Percentiles rank a stretch among this genome's conserved stretches.
phyloP scores from a whole-genome alignment of 2,888 invertebrate species.

The Serripes groenlandicus region DNA sequence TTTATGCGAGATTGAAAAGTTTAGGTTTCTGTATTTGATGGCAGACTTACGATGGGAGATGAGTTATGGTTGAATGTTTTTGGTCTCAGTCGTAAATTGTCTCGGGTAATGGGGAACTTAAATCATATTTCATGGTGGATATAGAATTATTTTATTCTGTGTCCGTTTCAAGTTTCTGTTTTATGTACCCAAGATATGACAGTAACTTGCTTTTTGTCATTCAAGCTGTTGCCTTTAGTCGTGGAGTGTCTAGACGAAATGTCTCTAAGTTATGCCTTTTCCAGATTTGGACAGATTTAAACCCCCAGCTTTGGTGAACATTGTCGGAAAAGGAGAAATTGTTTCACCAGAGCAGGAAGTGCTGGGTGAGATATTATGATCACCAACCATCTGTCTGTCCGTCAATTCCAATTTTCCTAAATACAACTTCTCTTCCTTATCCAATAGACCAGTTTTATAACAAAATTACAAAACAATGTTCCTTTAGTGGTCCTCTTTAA shows the following conservation, averaged over 20 bases:
- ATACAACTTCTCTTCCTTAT: no score
- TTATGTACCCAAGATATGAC: conserved; percentile 7
- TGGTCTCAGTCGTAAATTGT: conserved; percentile 17
- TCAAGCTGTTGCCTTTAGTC: conserved; percentile 11
- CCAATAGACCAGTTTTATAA: no score
- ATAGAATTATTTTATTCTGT: conserved; percentile 30
- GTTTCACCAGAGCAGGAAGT: no score
- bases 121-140: conserved; percentile 30
- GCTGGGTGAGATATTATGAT: no score
- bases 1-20: conserved; percentile 2
- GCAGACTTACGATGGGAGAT: conserved; percentile 13
- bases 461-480: no score
- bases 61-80: conserved; percentile 17
- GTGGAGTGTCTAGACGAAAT: no score
- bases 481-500: no score
- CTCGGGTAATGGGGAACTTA: conserved; percentile 15
- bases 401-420: no score
- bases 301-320: background rate
- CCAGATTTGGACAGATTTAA: no score
- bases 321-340: background rate
- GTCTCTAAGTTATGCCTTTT: no score
- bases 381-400: no score
- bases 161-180: conserved; percentile 27
- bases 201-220: conserved; percentile 14
- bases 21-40: conserved; percentile 14